These are phyloP conservation scores for Fragum whitleyi DNA, from an alignment of 2,888 invertebrate genomes.

Conservation along the genomic window DNA sequence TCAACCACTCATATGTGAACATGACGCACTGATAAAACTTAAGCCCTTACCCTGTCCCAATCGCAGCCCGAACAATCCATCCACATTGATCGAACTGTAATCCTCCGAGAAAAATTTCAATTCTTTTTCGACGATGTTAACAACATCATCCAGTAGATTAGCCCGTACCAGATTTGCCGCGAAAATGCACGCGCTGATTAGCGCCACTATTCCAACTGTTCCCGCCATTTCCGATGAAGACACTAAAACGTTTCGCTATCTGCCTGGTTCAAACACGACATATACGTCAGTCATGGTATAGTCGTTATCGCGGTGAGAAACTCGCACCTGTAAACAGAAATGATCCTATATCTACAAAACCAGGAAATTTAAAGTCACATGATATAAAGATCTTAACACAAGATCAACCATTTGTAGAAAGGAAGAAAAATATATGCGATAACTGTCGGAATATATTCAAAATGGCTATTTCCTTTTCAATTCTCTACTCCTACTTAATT, in stretches of 20 bases:
- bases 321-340: background rate
- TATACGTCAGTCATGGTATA: background rate
- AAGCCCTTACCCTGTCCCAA: slow-evolving; percentile 74
- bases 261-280: background rate
- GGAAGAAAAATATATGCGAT: no score
- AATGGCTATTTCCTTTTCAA: no score
- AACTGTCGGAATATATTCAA: no score
- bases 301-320: background rate
- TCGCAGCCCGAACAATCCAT: slow-evolving; percentile 77
- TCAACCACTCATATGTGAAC: background rate
- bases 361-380: no score
- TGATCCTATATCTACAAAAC: no score
- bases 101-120: slow-evolving; percentile 72
- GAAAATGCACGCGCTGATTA: slow-evolving; percentile 27
- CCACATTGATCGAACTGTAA: slow-evolving; percentile 76
- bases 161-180: slow-evolving; percentile 6
- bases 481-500: no score
- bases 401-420: no score
- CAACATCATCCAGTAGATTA: slow-evolving; percentile 37
- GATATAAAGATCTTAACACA: no score
- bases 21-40: background rate
- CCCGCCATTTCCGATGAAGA: slow-evolving; percentile 6
- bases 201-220: slow-evolving; percentile 4
- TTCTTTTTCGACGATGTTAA: slow-evolving; percentile 62
- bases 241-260: background rate